Conservation (phyloP, 2,113 vertebrate species). For the Pycnonotus jocosus region DNA sequence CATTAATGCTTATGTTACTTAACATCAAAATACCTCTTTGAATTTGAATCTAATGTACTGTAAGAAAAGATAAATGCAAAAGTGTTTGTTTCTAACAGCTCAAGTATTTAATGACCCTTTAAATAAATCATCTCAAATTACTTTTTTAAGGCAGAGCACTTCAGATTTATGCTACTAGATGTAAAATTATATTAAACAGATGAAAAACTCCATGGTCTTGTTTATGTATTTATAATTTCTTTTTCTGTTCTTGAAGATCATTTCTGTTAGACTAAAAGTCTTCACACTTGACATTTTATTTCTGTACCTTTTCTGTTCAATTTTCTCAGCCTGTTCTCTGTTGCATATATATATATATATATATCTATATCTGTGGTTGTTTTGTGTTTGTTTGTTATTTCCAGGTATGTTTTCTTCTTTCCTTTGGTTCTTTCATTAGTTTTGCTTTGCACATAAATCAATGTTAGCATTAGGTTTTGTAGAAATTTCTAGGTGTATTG, state of each 20-base stretch:
- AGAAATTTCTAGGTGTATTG: not conserved
- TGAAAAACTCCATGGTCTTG: not conserved
- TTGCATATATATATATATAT: not conserved
- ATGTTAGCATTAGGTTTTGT: not conserved
- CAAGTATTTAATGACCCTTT: not conserved
- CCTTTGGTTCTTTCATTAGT: not conserved
- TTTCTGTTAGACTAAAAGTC: not conserved
- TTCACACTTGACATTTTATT: not conserved
- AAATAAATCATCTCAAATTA: not conserved
- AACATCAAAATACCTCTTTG: not conserved
- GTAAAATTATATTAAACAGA: not conserved
- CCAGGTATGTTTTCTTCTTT: not conserved
- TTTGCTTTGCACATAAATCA: not conserved
- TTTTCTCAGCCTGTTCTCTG: not conserved
- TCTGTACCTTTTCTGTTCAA: rapidly evolving
- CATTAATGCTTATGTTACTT: not conserved
- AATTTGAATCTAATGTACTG: not conserved
- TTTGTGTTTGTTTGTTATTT: not conserved
- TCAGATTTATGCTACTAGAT: not conserved
- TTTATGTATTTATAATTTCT: rapidly evolving
- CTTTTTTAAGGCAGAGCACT: not conserved
- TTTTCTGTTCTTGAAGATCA: not conserved
- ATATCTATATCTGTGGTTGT: too few relatives aligned
- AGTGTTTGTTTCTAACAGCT: not conserved
- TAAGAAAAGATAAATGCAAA: not conserved